Base-by-base conservation (phyloP, 2,113 vertebrate genomes). In the Pelobates fuscus region DNA sequence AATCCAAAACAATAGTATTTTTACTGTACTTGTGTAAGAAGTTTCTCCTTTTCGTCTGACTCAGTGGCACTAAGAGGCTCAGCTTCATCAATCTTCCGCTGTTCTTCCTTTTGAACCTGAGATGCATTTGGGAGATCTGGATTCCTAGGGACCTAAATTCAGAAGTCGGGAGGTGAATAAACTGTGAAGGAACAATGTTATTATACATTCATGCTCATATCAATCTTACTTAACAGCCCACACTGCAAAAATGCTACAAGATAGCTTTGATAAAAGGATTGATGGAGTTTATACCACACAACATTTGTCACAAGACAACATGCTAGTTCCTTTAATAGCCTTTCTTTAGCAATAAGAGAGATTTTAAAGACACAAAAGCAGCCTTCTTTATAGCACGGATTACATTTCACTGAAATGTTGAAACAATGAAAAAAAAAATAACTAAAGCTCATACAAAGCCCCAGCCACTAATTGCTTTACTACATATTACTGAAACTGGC, bases 1-100 rank as follows among this genome's bases (percentile, higher is more conserved):
- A n/a, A n/a, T n/a, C n/a, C n/a, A n/a, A n/a, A 2, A 1, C 71
- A 21, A 55, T 20, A 52, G 24, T 54, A 37, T 26, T 30, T 37
- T 79, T 44, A 77, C 17, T 79, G 82, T 83, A 94, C 94, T 86
- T 95, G 94, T 70, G 91, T 94, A 59, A 95, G 87, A 64, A 95
- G 92, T 72, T 91, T 95, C 78, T 95, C 94, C 62, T 95, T 95
- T 80, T 95, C 93, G 84, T 94, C 94, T 3, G 84, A 87, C 81
- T 95, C 94, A 60, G 94, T 92, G n/a, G 87, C 20, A 32, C 89
- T 90, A 44, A 93, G 88, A 80, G 92, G 88, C 82, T 91, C 92
- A 0, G 94, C 93, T 55, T 93, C 93, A 81, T 95, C 94, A 74
- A 95, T 95, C 83, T 95, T 95, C 79, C 86, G 89, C 74, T 95